These are phyloP conservation scores for Marisa cornuarietis DNA, from an alignment of 1,140 invertebrate genomes.

Conservation along the genomic window DNA sequence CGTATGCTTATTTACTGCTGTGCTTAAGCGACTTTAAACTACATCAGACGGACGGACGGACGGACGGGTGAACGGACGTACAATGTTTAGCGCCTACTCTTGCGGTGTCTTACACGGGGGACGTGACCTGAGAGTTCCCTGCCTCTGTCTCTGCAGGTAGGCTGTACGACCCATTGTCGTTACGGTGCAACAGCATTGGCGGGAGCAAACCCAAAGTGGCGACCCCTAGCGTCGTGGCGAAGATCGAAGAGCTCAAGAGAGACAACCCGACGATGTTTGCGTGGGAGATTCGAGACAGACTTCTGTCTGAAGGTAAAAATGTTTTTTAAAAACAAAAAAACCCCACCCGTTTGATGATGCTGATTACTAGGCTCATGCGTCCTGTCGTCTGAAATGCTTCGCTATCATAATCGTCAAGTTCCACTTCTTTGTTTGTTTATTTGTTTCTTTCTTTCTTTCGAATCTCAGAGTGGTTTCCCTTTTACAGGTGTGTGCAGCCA, in stretches of 20 bases:
- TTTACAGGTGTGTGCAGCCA: conserved; percentile 88
- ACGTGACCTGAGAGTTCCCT: not conserved
- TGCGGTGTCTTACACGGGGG: not conserved
- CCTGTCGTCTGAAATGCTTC: too few species aligned
- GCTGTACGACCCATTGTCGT: conserved; percentile 86
- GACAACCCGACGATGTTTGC: conserved; percentile 99
- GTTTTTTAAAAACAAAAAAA: too few species aligned
- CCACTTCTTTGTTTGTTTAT: not conserved
- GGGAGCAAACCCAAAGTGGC: conserved; percentile 99
- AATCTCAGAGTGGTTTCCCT: not conserved
- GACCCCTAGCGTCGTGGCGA: conserved; percentile 96
- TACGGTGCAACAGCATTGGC: conserved; percentile 94
- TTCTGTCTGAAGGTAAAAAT: conserved; percentile 87
- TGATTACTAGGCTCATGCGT: too few species aligned
- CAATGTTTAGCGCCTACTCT: not conserved
- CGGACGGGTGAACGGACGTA: too few species aligned
- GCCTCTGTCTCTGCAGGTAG: conserved; percentile 57
- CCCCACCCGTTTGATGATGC: too few species aligned
- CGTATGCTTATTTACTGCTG: too few species aligned
- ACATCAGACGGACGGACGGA: too few species aligned
- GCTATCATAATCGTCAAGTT: not conserved
- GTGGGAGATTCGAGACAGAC: conserved; percentile 97
- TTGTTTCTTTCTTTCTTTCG: not conserved
- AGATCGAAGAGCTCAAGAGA: conserved; percentile 96
- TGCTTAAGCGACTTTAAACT: too few species aligned